Base-by-base conservation (phyloP, 1,140 invertebrate genomes). In the Bombus cullumanus region DNA sequence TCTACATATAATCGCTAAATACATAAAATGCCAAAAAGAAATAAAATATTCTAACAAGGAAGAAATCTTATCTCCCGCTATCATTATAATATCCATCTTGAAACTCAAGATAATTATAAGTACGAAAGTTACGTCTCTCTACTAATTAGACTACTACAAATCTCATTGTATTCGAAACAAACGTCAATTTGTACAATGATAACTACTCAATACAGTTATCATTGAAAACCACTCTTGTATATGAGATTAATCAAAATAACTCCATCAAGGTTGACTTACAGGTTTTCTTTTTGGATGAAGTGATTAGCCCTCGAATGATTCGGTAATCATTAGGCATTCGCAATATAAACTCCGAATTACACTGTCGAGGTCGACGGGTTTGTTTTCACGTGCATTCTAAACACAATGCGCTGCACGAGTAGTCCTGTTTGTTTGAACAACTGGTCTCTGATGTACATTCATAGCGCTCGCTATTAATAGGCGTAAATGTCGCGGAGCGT, bases 401-500 rank as follows among this genome's bases (percentile, higher is more conserved):
- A 75, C 75, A 84, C 77, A 77, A 84, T 77, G 28, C 57, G 37
- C 57, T 37, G 66, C 66, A 53, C 62, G 80, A 62, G 80, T 76
- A 31, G 15, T 62, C n/a, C 47, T 43, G 89, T 89, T 91, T 91
- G 90, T 88, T 91, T 89, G 83, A 86, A 91, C 79, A 89, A 86
- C 85, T 73, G 88, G 86, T 53, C 83, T 62, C 47, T 81, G 74
- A 80, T 72, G 72, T 91, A 72, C 80, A 73, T 83, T 89, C 81
- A 78, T 88, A 86, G 78, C 89, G 86, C 82, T 88, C 86, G 89
- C 90, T 92, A 92, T 91, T 93, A 93, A 93, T 93, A 93, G 88
- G 86, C 89, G 83, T 93, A 92, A 82, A 91, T 89, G 86, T 92
- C 90, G 89, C 92, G 83, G 90, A 87, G 87, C 73, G 59, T 89